phyloP scores from a whole-genome alignment of 37 sponge, comb jelly and placozoan species.

The Bolinopsis microptera region DNA sequence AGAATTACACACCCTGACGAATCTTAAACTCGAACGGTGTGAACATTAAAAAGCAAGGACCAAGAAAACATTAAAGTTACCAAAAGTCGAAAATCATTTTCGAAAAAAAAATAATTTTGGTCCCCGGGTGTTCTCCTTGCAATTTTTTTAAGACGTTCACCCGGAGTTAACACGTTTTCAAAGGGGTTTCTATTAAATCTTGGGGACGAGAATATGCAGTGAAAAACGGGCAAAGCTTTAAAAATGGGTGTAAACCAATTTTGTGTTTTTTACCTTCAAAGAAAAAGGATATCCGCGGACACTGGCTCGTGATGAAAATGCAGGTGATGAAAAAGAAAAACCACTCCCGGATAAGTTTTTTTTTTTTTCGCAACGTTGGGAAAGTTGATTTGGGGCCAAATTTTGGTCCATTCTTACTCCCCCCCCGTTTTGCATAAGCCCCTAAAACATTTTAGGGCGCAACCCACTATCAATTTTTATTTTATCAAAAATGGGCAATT shows the following conservation, averaged over 20 bases:
- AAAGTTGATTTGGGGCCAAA: neutral
- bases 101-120: neutral
- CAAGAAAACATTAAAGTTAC: neutral
- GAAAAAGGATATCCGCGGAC: too few relatives aligned
- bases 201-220: too few relatives aligned
- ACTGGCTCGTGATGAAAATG: neutral
- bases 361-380: neutral
- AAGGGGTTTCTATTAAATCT: too few relatives aligned
- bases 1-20: neutral
- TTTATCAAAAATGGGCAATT: neutral
- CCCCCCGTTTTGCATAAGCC: neutral
- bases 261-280: too few relatives aligned
- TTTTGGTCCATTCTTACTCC: neutral
- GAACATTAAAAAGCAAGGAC: too few relatives aligned
- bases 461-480: neutral
- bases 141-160: neutral
- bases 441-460: neutral
- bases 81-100: neutral
- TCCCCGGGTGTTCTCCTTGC: neutral
- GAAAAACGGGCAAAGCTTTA: neutral
- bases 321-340: neutral
- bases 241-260: too few relatives aligned
- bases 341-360: neutral
- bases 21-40: neutral
- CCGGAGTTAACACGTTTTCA: too few relatives aligned